These are phyloP conservation scores for Dione juno DNA, from an alignment of 2,888 invertebrate genomes.

Conservation along the genomic window DNA sequence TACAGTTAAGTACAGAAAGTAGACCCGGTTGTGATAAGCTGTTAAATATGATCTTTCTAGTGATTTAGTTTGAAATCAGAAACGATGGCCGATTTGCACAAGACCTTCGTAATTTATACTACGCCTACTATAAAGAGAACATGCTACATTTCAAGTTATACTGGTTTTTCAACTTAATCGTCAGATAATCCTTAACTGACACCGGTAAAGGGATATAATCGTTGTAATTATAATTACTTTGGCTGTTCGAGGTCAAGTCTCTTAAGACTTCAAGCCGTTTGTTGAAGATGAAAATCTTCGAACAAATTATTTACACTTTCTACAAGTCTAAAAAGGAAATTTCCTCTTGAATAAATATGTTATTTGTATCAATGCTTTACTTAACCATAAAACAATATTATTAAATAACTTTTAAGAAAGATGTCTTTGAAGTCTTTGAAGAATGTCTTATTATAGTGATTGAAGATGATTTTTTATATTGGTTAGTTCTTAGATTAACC, in stretches of 20 bases:
- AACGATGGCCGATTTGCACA: neutral
- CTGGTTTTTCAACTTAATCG: neutral
- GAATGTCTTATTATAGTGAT: too few relatives aligned
- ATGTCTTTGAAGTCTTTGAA: too few relatives aligned
- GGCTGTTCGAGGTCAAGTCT: neutral
- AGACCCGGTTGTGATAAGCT: neutral
- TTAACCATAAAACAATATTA: too few relatives aligned
- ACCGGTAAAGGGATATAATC: neutral
- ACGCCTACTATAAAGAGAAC: constrained; percentile 5
- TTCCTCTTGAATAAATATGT: too few relatives aligned
- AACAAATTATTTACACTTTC: neutral
- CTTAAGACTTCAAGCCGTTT: neutral
- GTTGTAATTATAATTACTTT: neutral
- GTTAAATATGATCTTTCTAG: constrained; percentile 8
- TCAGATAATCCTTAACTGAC: constrained; percentile 6
- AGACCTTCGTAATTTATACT: constrained; percentile 11
- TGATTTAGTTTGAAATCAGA: constrained; percentile 6
- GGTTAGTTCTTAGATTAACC: too few relatives aligned
- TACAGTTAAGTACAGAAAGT: neutral
- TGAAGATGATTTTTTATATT: too few relatives aligned
- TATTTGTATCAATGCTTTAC: too few relatives aligned
- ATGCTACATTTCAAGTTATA: constrained; percentile 13
- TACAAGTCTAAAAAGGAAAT: too few relatives aligned
- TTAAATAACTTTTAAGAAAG: too few relatives aligned
- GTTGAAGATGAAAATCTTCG: neutral